phyloP scores from a whole-genome alignment of 2,113 vertebrate species.

The Hystrix brachyura region DNA sequence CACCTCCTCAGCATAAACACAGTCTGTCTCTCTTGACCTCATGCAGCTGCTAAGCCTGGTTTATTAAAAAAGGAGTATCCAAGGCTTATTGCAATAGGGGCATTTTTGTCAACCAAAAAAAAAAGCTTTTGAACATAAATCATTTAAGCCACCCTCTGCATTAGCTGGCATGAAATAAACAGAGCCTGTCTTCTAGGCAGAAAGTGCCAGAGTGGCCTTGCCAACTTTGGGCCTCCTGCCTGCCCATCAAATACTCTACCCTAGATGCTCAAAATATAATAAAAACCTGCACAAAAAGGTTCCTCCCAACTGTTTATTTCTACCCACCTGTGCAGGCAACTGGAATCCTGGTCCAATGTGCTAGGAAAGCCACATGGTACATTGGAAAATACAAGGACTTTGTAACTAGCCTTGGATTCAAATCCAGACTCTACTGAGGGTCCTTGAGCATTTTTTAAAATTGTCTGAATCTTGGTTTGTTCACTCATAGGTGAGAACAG shows the following conservation, averaged over 20 bases:
- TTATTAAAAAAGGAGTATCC: conserved; percentile 72
- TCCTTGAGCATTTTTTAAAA: not conserved
- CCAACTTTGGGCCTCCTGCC: conserved; percentile 66
- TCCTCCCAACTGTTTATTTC: conserved; percentile 37
- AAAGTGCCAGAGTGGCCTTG: conserved; percentile 61
- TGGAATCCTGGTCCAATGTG: not conserved
- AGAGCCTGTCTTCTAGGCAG: conserved; percentile 72
- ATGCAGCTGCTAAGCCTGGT: conserved; percentile 60
- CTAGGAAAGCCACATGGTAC: not conserved
- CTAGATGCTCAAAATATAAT: conserved; percentile 52
- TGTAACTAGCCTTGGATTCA: not conserved
- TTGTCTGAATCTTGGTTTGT: not conserved
- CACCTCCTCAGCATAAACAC: conserved; percentile 57
- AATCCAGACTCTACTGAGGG: not conserved
- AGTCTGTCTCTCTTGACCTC: conserved; percentile 63
- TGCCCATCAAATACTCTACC: conserved; percentile 57
- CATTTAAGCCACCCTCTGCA: conserved; percentile 62
- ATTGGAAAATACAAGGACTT: not conserved
- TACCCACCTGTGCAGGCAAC: conserved; percentile 49
- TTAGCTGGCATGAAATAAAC: conserved; percentile 75
- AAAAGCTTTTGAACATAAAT: conserved; percentile 74
- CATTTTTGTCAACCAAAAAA: conserved; percentile 67
- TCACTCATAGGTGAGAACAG: not conserved
- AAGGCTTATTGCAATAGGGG: conserved; percentile 63
- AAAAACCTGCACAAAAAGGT: conserved; percentile 46